Base-by-base conservation (phyloP, 2,113 vertebrate species). In the Ptyas mucosa region DNA sequence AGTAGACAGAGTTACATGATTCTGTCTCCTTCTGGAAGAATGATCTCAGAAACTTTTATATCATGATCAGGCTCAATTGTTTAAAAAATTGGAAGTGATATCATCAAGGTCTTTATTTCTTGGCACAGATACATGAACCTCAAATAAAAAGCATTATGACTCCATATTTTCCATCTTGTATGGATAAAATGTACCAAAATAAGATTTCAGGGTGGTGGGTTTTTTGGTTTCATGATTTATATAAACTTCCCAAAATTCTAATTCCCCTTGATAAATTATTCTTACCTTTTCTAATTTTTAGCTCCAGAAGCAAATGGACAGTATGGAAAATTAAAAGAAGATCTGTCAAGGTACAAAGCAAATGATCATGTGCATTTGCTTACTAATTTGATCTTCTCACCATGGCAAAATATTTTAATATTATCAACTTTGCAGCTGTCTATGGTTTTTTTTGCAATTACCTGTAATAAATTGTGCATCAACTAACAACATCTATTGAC, bases 261-360 rank as follows among this genome's bases (percentile, higher is more conserved):
- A 26, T 58, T 24, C 18, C 14, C 20, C 54, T 89, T 85, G 2
- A 87, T 90, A 81, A 81, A 81, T 21, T 0, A 8, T 81, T 81
- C 34, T 81, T 81, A 81, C 18, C 34, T 81, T 81, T 81, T 43
- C 34, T 12, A 91, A 91, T 87, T 69, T 94, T 95, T 91, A 91
- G 94, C 93, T 95, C 92, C 93, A 92, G 43, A 88, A 87, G 34
- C 5, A 55, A 34, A 49, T 52, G 26, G 12, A 29, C 10, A 23
- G 26, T 51, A 21, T 20, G 75, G 34, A 21, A 81, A 81, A 81
- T 91, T 94, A 95, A 87, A 81, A 95, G 96, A 96, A 93, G 64
- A 94, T 95, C 94, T 55, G 96, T 95, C 95, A 96, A 0, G 86
- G 91, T 86, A 86, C 75, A 94, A 95, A 96, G 92, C 11, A 12